Percentiles rank a stretch among this genome's conserved stretches.
These are phyloP conservation scores for Tetanocera ferruginea DNA, from an alignment of 2,888 invertebrate genomes.

Conservation along the genomic window DNA sequence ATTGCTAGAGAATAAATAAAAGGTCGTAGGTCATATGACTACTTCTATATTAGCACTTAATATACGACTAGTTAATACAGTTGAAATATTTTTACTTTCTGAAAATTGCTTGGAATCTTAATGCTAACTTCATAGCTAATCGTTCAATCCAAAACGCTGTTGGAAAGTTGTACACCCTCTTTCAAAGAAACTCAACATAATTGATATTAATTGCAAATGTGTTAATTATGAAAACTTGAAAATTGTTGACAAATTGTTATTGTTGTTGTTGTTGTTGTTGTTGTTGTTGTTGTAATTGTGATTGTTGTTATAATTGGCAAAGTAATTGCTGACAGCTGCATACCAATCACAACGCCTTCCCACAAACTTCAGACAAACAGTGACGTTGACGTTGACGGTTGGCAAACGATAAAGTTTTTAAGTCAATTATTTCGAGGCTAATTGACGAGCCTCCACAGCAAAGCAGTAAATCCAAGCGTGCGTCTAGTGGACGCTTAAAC, in stretches of 20 bases:
- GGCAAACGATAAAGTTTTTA: slow-evolving; percentile 17
- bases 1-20: too few relatives aligned
- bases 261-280: background rate
- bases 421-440: slow-evolving; percentile 17
- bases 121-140: too few relatives aligned
- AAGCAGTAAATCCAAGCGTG: background rate
- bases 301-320: slow-evolving; percentile 13
- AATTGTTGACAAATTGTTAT: slow-evolving; percentile 4
- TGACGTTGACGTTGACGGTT: background rate
- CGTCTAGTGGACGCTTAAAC: background rate
- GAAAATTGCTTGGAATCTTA: too few relatives aligned
- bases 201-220: slow-evolving; percentile 4
- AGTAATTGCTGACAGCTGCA: slow-evolving; percentile 20
- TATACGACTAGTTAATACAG: too few relatives aligned
- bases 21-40: too few relatives aligned
- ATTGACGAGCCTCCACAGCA: background rate
- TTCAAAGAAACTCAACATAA: background rate
- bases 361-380: background rate
- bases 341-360: background rate
- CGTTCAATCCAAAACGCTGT: too few relatives aligned
- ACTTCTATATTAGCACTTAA: too few relatives aligned
- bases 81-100: too few relatives aligned
- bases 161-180: too few relatives aligned
- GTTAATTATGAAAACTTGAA: slow-evolving; percentile 16
- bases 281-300: background rate